phyloP scores from a whole-genome alignment of 2,797 vertebrate species.

The Mastacembelus armatus region DNA sequence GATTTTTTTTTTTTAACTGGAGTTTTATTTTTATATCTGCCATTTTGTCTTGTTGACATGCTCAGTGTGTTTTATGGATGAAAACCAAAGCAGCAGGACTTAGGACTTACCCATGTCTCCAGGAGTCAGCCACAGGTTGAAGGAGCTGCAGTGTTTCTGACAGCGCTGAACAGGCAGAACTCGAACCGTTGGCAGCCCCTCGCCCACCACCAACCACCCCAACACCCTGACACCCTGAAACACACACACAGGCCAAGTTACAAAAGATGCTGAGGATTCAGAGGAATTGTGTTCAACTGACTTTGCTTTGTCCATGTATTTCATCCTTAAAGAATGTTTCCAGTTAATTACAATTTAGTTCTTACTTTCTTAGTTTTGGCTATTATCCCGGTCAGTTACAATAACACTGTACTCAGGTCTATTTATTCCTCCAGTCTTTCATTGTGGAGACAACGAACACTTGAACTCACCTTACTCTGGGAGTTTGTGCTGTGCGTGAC shows the following conservation, averaged over 20 bases:
- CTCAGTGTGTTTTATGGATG: background rate
- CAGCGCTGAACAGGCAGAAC: slow-evolving; percentile 87
- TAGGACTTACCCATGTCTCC: slow-evolving; percentile 90
- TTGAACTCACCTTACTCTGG: slow-evolving; percentile 76
- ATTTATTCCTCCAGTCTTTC: background rate
- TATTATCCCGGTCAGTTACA: background rate
- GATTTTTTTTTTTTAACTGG: too few species aligned
- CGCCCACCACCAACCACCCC: slow-evolving; percentile 88
- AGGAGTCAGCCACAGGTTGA: slow-evolving; percentile 87
- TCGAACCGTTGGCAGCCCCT: slow-evolving; percentile 87
- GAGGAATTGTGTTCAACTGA: too few species aligned
- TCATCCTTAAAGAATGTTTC: too few species aligned
- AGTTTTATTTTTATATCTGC: background rate
- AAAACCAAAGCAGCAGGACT: slow-evolving; percentile 28
- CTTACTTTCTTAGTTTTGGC: too few species aligned
- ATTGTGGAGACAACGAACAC: background rate
- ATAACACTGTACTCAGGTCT: background rate
- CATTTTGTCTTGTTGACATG: too few species aligned
- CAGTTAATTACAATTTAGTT: background rate
- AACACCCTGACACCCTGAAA: slow-evolving; percentile 85
- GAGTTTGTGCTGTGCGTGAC: slow-evolving; percentile 79
- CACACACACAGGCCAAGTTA: slow-evolving; percentile 1
- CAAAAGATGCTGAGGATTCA: background rate
- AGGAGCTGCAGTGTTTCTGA: slow-evolving; percentile 88
- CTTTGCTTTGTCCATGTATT: background rate